A percentile compares a stretch with the other conserved stretches of the same genome.
Evolutionary conservation across 2,113 vertebrate genomes (phyloP).

Genomic region (Meriones unguiculatus): DNA sequence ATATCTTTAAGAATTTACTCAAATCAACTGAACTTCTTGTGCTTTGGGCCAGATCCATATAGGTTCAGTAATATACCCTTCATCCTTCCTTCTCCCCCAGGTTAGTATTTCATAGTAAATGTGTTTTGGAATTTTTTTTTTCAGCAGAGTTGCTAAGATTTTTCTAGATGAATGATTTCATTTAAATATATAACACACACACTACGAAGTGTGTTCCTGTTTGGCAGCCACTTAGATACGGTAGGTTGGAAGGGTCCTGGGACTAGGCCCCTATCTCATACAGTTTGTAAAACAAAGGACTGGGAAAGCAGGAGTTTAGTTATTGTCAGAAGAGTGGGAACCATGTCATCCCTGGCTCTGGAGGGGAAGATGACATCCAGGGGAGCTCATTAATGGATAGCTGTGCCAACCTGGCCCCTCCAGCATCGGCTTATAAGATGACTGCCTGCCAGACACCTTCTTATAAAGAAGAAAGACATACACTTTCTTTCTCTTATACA

Average conservation of each 20-base stretch:
- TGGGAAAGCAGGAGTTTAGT: neutral
- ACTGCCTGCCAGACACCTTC: neutral
- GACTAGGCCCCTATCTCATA: neutral
- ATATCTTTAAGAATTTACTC: conserved; percentile 37
- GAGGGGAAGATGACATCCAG: neutral
- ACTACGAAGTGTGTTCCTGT: conserved; percentile 21
- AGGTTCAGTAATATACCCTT: neutral
- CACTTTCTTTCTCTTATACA: neutral
- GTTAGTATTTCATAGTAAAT: neutral
- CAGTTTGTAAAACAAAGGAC: neutral
- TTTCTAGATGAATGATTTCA: conserved; percentile 57
- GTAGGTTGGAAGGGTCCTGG: neutral
- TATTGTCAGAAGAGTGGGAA: neutral
- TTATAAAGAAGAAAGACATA: neutral
- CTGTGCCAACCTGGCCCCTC: neutral
- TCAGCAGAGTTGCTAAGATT: conserved; percentile 31
- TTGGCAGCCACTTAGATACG: neutral
- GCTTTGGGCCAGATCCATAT: neutral
- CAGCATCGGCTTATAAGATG: neutral
- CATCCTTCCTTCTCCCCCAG: neutral
- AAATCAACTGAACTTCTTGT: neutral
- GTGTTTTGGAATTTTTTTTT: conserved; percentile 13
- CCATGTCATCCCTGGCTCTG: neutral
- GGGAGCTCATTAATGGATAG: neutral
- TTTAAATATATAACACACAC: conserved; percentile 5